These are phyloP conservation scores for Calephelis perditalis DNA, from an alignment of 2,888 invertebrate species.

Conservation along the genomic window DNA sequence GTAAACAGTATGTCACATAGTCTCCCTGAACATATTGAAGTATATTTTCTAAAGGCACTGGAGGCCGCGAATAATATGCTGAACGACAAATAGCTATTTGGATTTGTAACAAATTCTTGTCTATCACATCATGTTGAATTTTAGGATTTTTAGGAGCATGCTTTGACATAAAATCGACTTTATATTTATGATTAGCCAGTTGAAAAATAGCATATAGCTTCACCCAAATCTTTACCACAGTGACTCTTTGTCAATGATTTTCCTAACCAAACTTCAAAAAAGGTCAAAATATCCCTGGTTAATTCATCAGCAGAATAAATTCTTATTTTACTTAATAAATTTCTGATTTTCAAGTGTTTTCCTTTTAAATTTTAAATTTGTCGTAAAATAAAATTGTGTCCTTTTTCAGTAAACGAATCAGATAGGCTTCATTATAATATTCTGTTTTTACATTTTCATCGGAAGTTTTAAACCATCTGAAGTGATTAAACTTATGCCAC, in stretches of 20 bases:
- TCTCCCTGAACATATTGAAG: slow-evolving; percentile 45
- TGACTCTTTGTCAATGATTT: slow-evolving; percentile 15
- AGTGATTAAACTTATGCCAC: slow-evolving; percentile 27
- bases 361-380: slow-evolving; percentile 22
- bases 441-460: slow-evolving; percentile 20
- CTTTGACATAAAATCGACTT: slow-evolving; percentile 38
- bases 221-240: slow-evolving; percentile 12
- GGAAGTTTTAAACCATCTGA: slow-evolving; percentile 24
- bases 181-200: slow-evolving; percentile 36
- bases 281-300: slow-evolving; percentile 36
- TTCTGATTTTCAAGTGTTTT: slow-evolving; percentile 30
- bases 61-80: slow-evolving; percentile 42
- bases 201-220: slow-evolving; percentile 41
- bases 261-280: slow-evolving; percentile 34
- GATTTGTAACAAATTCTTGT: slow-evolving; percentile 31
- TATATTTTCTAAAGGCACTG: slow-evolving; percentile 38
- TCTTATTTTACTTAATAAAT: slow-evolving; percentile 42
- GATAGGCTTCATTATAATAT: slow-evolving; percentile 23
- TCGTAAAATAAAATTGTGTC: slow-evolving; percentile 28
- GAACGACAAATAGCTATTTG: slow-evolving; percentile 47
- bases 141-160: slow-evolving; percentile 40
- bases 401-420: slow-evolving; percentile 31
- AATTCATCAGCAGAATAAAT: slow-evolving; percentile 47
- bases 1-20: slow-evolving; percentile 43
- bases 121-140: slow-evolving; percentile 38